A percentile compares a stretch with the other conserved stretches of the same genome.
phyloP scores from a whole-genome alignment of 2,888 invertebrate genomes.

The Dryobotodes eremita region DNA sequence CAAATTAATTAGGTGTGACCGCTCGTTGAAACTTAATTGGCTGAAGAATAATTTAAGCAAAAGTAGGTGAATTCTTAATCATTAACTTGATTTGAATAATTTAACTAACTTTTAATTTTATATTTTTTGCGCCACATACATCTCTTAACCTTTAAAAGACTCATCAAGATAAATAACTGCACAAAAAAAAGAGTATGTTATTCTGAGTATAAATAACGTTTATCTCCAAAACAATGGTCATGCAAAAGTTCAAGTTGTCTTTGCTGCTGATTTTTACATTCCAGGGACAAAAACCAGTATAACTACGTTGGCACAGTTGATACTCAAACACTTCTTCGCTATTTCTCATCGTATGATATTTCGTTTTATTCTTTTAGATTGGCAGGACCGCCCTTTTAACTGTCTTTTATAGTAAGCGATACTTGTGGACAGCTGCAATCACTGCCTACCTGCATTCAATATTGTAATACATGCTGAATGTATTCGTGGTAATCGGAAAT shows the following conservation, averaged over 20 bases:
- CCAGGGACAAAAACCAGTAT: conserved; percentile 5
- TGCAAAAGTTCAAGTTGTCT: neutral
- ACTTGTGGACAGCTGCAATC: neutral
- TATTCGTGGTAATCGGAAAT: neutral
- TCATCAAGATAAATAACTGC: conserved; percentile 12
- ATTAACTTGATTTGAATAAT: neutral
- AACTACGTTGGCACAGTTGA: neutral
- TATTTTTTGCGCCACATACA: too few species aligned
- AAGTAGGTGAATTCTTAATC: neutral
- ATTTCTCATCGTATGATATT: neutral
- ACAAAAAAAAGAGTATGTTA: conserved; percentile 8
- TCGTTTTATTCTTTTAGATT: neutral
- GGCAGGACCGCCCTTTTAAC: neutral
- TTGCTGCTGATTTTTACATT: conserved; percentile 9
- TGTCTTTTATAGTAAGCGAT: too few species aligned
- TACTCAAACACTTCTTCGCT: neutral
- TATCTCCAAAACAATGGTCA: conserved; percentile 20
- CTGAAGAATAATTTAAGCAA: conserved; percentile 21
- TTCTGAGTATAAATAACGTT: conserved; percentile 22
- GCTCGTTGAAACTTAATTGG: conserved; percentile 18
- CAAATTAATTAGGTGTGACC: conserved; percentile 21
- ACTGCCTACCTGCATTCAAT: neutral
- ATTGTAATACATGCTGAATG: neutral
- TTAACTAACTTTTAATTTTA: neutral
- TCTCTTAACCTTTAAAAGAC: conserved; percentile 21